Conservation (phyloP, 2,797 vertebrate species). For the Phrynocephalus forsythii region DNA sequence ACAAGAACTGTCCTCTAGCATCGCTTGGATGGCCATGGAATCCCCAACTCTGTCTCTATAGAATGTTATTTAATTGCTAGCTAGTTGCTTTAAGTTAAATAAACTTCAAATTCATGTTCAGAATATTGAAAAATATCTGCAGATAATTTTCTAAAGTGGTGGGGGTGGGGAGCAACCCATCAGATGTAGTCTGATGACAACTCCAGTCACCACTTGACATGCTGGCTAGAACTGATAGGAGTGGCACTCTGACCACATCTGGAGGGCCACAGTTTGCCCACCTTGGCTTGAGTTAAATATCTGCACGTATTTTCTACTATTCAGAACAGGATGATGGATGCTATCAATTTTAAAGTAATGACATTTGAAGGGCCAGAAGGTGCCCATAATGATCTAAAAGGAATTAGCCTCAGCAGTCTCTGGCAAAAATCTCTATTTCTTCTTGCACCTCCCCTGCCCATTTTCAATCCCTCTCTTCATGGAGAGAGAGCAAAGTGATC, state of each 20-base stretch:
- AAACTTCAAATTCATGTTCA: neutral
- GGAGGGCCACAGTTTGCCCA: too few species aligned
- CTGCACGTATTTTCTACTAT: too few species aligned
- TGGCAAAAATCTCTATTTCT: neutral
- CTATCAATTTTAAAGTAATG: too few species aligned
- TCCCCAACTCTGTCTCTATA: neutral
- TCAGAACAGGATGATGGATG: neutral
- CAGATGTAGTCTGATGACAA: too few species aligned
- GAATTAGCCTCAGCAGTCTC: neutral
- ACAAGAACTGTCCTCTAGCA: neutral
- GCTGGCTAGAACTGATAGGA: too few species aligned
- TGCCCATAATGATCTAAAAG: too few species aligned
- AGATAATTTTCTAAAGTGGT: neutral
- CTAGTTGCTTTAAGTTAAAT: neutral
- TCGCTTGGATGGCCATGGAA: neutral
- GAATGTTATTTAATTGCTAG: neutral
- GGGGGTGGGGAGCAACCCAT: too few species aligned
- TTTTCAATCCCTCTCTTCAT: slow-evolving; percentile 14
- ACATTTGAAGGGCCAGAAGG: too few species aligned
- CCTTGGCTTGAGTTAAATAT: too few species aligned
- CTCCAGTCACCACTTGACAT: too few species aligned
- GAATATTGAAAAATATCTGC: slow-evolving; percentile 1
- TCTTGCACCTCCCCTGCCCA: neutral
- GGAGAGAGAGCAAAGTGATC: slow-evolving; percentile 23
- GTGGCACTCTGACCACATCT: too few species aligned